phyloP scores from a whole-genome alignment of 2,888 invertebrate species.

The Machimus rusticus region DNA sequence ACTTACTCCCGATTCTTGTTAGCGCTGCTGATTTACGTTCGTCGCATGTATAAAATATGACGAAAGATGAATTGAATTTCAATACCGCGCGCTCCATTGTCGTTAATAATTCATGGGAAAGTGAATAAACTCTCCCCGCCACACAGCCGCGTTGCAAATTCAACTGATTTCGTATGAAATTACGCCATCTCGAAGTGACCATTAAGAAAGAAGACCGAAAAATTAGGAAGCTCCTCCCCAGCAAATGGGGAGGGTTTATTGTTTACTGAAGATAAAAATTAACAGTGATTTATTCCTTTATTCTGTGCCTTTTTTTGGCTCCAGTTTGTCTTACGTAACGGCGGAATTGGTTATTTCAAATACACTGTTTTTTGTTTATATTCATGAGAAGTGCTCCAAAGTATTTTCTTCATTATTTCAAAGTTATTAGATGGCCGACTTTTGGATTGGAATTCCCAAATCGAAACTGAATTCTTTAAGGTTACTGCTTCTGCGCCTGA shows the following conservation, averaged over 20 bases:
- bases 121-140: constrained; percentile 1
- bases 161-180: background rate
- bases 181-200: background rate
- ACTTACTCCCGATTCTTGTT: constrained; percentile 7
- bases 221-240: background rate
- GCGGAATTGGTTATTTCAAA: background rate
- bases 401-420: background rate
- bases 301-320: background rate
- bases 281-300: background rate
- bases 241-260: background rate
- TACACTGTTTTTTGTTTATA: background rate
- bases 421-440: background rate
- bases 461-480: background rate
- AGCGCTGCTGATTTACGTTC: constrained; percentile 14
- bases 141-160: background rate
- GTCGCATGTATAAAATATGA: constrained; percentile 19
- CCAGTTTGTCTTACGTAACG: background rate
- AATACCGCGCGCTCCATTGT: constrained; percentile 1
- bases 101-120: constrained; percentile 16
- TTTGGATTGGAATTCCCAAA: background rate
- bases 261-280: background rate
- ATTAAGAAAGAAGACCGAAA: background rate
- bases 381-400: background rate
- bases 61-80: constrained; percentile 24
- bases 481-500: background rate